Percentiles rank a stretch among this genome's conserved stretches.
These are phyloP conservation scores for Neolamprologus modestus DNA, from an alignment of 2,113 vertebrate genomes.

Conservation along the genomic window DNA sequence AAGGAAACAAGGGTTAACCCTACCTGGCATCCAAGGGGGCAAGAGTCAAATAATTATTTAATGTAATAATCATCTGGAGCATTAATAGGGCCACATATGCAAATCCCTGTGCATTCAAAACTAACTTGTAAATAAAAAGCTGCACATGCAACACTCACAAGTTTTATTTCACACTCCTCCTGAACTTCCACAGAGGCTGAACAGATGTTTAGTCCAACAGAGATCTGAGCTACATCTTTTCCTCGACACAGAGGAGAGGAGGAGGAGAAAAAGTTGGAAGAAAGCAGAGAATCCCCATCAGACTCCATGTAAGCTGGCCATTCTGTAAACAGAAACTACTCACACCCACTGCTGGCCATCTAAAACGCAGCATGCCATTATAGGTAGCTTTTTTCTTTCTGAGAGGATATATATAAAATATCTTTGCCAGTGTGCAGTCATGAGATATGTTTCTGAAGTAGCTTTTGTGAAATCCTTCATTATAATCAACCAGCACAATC, in stretches of 20 bases:
- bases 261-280: neutral
- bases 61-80: neutral
- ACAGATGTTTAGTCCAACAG: slow-evolving; percentile 34
- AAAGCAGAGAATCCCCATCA: slow-evolving; percentile 12
- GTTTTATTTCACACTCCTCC: neutral
- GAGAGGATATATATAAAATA: neutral
- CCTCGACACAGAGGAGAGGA: neutral
- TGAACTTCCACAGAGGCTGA: slow-evolving; percentile 39
- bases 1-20: neutral
- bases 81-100: rapidly evolving
- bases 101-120: neutral
- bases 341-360: neutral
- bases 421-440: neutral
- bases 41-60: neutral
- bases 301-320: neutral
- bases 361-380: neutral
- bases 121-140: neutral
- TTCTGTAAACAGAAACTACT: neutral
- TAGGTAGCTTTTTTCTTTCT: neutral
- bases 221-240: slow-evolving; percentile 17
- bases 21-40: neutral
- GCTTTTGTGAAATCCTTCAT: slow-evolving; percentile 8
- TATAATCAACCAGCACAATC: neutral
- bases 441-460: neutral
- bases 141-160: neutral